Conservation (phyloP, 2,888 invertebrate species). For the Abrostola triplasia region DNA sequence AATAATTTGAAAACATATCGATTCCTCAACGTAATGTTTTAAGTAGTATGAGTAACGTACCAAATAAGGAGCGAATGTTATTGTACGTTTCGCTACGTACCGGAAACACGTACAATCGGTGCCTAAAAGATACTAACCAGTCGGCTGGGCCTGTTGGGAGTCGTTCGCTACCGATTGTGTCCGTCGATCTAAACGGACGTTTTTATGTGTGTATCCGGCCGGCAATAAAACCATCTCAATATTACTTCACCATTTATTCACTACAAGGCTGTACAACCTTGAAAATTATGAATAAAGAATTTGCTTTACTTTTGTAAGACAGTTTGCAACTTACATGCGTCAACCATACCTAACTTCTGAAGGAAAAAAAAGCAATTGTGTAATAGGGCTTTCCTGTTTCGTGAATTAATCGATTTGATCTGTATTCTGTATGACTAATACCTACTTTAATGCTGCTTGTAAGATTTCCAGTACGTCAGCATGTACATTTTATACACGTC, state of each 20-base stretch:
- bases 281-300: neutral
- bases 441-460: conserved; percentile 6
- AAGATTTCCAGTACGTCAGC: conserved; percentile 25
- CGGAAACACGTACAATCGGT: conserved; percentile 64
- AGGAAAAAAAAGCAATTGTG: neutral
- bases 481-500: conserved; percentile 14
- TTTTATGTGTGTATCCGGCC: conserved; percentile 54
- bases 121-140: conserved; percentile 62
- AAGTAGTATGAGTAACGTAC: conserved; percentile 32
- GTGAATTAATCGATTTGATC: conserved; percentile 28
- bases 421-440: conserved; percentile 22
- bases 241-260: conserved; percentile 37
- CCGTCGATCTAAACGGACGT: conserved; percentile 41
- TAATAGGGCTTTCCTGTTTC: conserved; percentile 10
- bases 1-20: conserved; percentile 5
- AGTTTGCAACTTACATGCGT: neutral
- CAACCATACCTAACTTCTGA: neutral
- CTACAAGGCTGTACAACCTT: conserved; percentile 10
- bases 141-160: conserved; percentile 42
- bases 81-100: conserved; percentile 53
- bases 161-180: conserved; percentile 39
- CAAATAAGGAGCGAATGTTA: conserved; percentile 50
- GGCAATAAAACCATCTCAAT: conserved; percentile 36
- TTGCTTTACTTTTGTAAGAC: neutral
- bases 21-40: neutral